phyloP scores from a whole-genome alignment of 2,888 invertebrate genomes.

The Parascotia fuliginaria region DNA sequence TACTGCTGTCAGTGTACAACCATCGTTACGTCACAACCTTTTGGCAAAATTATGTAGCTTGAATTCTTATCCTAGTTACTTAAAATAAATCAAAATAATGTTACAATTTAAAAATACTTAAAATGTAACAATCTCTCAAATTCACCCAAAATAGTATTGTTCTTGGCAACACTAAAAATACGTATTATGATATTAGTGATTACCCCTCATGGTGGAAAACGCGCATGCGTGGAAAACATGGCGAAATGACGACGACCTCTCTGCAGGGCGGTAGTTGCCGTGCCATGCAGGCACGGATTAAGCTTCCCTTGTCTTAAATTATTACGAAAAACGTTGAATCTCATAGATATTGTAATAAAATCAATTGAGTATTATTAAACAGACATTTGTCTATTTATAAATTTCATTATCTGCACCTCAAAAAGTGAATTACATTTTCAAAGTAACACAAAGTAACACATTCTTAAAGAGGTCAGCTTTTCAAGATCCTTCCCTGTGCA shows the following conservation, averaged over 20 bases:
- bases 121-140: no score
- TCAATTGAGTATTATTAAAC: not conserved
- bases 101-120: no score
- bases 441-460: not conserved
- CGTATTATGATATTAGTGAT: slow-evolving; percentile 69
- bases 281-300: slow-evolving; percentile 57
- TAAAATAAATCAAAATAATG: no score
- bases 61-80: no score
- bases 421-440: not conserved
- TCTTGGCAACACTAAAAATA: slow-evolving; percentile 53
- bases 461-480: slow-evolving; percentile 24
- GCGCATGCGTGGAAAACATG: slow-evolving; percentile 82
- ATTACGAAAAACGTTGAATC: not conserved
- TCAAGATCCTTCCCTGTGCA: slow-evolving; percentile 61
- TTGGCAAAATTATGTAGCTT: no score
- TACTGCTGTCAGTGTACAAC: slow-evolving; percentile 58
- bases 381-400: not conserved
- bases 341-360: not conserved
- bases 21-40: slow-evolving; percentile 47
- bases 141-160: slow-evolving; percentile 1
- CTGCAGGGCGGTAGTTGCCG: slow-evolving; percentile 67
- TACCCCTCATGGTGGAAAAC: slow-evolving; percentile 61
- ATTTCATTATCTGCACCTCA: not conserved
- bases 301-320: slow-evolving; percentile 8
- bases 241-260: slow-evolving; percentile 67